Conservation (phyloP, 2,797 vertebrate species). For the Schizothorax lantsangensis region DNA sequence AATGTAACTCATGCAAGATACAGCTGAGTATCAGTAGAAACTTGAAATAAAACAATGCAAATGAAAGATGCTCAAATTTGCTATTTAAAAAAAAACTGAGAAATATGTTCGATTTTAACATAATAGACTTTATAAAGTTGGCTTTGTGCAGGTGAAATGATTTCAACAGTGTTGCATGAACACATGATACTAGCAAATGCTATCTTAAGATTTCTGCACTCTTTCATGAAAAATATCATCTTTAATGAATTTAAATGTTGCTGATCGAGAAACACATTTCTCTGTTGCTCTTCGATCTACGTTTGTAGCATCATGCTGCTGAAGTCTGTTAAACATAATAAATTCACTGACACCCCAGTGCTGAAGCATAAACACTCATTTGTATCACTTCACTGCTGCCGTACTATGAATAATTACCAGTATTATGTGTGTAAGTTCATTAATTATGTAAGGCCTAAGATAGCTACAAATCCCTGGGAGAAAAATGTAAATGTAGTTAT, state of each 20-base stretch:
- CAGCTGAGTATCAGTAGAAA: not conserved
- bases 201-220: not conserved
- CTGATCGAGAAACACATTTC: not conserved
- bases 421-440: conserved; percentile 54
- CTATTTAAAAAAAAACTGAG: not conserved
- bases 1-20: not conserved
- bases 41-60: not conserved
- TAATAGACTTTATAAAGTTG: not conserved
- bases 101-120: not conserved
- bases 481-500: conserved; percentile 26
- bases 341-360: conserved; percentile 33
- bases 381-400: conserved; percentile 37
- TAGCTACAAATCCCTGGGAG: conserved; percentile 39
- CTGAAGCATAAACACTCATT: conserved; percentile 32
- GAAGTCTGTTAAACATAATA: conserved; percentile 35
- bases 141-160: not conserved
- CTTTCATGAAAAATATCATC: not conserved
- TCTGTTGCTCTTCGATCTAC: not conserved
- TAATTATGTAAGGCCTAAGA: conserved; percentile 50
- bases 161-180: not conserved
- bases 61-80: not conserved
- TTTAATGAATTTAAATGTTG: not conserved
- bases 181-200: not conserved
- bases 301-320: conserved; percentile 16
- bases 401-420: conserved; percentile 55